Evolutionary conservation across 2,113 vertebrate species (phyloP), one percentile per base, ranked within the genome.

Genomic region (Collichthys lucidus): DNA sequence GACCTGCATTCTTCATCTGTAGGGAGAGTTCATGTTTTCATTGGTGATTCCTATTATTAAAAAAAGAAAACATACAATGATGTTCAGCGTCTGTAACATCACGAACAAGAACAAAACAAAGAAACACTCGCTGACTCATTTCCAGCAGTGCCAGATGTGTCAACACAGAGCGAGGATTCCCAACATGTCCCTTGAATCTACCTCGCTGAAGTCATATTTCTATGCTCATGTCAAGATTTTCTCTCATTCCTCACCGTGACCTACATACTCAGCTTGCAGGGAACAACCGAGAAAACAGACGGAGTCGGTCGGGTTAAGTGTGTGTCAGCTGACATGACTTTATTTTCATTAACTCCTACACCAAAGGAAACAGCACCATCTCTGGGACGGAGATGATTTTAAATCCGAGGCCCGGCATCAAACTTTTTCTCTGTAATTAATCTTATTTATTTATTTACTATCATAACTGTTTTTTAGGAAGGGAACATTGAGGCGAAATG

Each of bases 1-100:
- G 67, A 77, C 73, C 63, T 52, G 79, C 79, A 82, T 60, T 77
- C 56, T 20, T 68, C 59, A 24, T 74, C 35, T 60, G 63, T 8
- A 29, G 50, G 44, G 56, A 64, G 5, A 40, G 3, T 80, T 71
- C 10, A 44, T 55, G 29, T 59, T 80, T 73, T 46, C 5, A 55
- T 4, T 55, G 29, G 16, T 29, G 8, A 69, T 31, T 64, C 49
- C 29, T n/a, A 14, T 35, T 2, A 26, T n/a, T n/a, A 40, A 77
- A 1, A 12, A n/a, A 47, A 26, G 0, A 6, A 55, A 24, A 22
- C 4, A 55, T 11, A 55, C 40, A 59, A n/a, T n/a, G 65, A 55
- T 35, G 19, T 10, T 49, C 8, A 35, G 4, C 46, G 17, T 22
- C 9, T 1, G 17, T 44, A 31, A 40, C 16, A 17, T 49, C 16